Conservation (phyloP, 1,140 invertebrate genomes). For the Zaprionus kolodkinae region DNA sequence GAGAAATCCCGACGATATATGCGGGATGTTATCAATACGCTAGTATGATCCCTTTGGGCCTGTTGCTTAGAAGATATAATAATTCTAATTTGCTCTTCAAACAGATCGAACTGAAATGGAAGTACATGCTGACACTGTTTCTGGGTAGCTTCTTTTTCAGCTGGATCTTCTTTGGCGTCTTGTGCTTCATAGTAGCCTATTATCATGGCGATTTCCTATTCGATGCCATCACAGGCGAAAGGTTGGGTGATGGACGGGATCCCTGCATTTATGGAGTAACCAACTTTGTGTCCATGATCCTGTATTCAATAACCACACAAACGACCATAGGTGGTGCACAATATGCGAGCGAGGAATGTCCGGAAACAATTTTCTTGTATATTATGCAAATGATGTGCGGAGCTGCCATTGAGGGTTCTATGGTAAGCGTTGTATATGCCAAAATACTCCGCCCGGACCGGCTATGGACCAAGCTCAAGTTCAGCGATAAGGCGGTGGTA, state of each 20-base stretch:
- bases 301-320: conserved; percentile 87
- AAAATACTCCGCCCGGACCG: conserved; percentile 86
- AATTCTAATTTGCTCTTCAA: not conserved
- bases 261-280: conserved; percentile 85
- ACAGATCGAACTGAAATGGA: conserved; percentile 87
- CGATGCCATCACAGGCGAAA: conserved; percentile 59
- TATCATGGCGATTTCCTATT: conserved; percentile 85
- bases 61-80: not conserved
- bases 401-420: conserved; percentile 85
- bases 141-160: conserved; percentile 85
- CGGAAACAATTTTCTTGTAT: conserved; percentile 91
- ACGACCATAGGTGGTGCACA: conserved; percentile 89
- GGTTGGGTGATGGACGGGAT: conserved; percentile 64
- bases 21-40: conserved; percentile 87
- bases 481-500: conserved; percentile 87
- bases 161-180: conserved; percentile 85
- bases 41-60: conserved; percentile 83
- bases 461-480: conserved; percentile 85
- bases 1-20: conserved; percentile 86
- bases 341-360: conserved; percentile 93
- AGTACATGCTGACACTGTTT: conserved; percentile 86
- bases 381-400: conserved; percentile 86
- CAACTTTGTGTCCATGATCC: conserved; percentile 86
- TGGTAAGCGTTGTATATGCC: conserved; percentile 87
- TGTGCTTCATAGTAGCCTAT: conserved; percentile 85